phyloP scores from a whole-genome alignment of 2,797 vertebrate genomes.

The Nothura maculosa region DNA sequence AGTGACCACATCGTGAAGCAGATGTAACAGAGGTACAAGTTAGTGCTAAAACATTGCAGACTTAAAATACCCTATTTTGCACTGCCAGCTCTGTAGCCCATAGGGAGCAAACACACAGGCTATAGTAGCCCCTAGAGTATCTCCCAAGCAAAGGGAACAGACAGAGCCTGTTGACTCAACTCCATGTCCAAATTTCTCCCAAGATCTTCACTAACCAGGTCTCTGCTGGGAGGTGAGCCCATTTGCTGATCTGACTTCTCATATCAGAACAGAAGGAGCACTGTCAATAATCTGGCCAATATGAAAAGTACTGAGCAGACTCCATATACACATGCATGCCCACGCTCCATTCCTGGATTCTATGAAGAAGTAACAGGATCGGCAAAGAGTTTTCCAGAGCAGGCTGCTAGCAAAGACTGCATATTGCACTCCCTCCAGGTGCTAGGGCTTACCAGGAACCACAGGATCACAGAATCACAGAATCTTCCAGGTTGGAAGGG shows the following conservation, averaged over 20 bases:
- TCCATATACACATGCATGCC: rapidly evolving
- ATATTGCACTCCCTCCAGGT: too few relatives aligned
- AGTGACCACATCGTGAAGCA: rapidly evolving
- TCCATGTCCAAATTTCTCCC: not conserved
- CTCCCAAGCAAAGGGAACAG: not conserved
- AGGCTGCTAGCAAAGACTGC: not conserved
- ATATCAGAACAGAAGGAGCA: rapidly evolving
- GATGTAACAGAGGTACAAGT: not conserved
- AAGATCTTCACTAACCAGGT: not conserved
- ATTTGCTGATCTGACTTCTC: not conserved
- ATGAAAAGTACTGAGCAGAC: not conserved
- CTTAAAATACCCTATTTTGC: not conserved
- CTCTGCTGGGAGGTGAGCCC: not conserved
- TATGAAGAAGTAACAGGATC: not conserved
- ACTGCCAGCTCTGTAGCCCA: not conserved
- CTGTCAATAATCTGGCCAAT: not conserved
- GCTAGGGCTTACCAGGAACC: not conserved
- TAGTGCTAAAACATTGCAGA: not conserved
- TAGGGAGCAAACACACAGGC: not conserved
- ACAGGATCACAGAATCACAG: too few relatives aligned
- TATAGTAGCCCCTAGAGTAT: not conserved
- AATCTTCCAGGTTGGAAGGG: too few relatives aligned
- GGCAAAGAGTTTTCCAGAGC: not conserved
- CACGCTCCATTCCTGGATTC: not conserved
- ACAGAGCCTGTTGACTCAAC: not conserved